A percentile compares a stretch with the other conserved stretches of the same genome.
Evolutionary conservation across 2,888 invertebrate genomes (phyloP).

Genomic region (Nudaria mundana): DNA sequence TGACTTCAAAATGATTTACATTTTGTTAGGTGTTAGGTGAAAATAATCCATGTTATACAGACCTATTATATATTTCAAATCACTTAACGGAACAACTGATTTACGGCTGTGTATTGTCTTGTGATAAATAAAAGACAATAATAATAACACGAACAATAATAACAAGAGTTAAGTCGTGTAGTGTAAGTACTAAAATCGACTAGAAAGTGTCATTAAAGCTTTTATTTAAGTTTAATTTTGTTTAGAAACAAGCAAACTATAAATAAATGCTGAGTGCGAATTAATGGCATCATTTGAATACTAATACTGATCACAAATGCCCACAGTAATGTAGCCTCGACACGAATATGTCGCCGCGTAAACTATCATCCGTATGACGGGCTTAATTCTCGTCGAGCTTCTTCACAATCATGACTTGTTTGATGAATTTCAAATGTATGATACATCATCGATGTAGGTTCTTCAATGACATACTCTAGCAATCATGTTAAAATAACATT

Average conservation of each 20-base stretch:
- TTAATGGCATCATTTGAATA: conserved; percentile 39
- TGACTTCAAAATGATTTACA: no score
- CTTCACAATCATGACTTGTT: conserved; percentile 14
- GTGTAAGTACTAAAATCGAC: conserved; percentile 24
- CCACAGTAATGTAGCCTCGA: conserved; percentile 67
- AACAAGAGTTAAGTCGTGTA: conserved; percentile 20
- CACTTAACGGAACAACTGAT: conserved; percentile 13
- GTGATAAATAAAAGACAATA: conserved; percentile 28
- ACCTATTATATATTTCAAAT: conserved; percentile 29
- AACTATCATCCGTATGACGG: conserved; percentile 56
- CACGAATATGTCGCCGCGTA: conserved; percentile 68
- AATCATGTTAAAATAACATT: no score
- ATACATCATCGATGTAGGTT: no score
- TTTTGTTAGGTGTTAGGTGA: no score
- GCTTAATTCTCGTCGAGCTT: conserved; percentile 41
- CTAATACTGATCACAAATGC: conserved; percentile 58
- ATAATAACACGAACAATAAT: conserved; percentile 17
- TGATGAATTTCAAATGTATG: background rate
- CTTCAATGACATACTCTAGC: no score
- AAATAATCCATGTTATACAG: conserved; percentile 22
- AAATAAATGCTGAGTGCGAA: conserved; percentile 29
- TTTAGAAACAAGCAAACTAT: conserved; percentile 19
- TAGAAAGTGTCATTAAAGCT: conserved; percentile 27
- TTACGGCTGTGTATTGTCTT: conserved; percentile 24
- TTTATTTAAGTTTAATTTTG: conserved; percentile 23